phyloP scores from a whole-genome alignment of 1,140 invertebrate species.

The Zaprionus ghesquierei region DNA sequence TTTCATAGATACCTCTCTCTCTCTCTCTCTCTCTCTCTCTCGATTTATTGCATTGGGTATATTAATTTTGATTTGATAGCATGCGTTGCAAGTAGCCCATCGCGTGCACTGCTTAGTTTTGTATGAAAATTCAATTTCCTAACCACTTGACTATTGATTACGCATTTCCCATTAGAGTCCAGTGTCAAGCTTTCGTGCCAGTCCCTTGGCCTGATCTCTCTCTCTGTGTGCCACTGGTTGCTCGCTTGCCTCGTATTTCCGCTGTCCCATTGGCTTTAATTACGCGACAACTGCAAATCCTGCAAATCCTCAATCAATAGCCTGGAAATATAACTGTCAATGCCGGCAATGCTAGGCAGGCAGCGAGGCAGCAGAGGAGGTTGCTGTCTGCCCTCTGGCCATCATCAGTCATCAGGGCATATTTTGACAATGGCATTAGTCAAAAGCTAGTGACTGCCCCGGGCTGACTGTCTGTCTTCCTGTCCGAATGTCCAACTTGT shows the following conservation, averaged over 20 bases:
- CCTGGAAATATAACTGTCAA: conserved; percentile 60
- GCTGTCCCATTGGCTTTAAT: conserved; percentile 67
- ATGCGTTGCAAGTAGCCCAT: not conserved
- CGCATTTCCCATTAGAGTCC: conserved; percentile 46
- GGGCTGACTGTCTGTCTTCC: not conserved
- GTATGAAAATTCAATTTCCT: conserved; percentile 71
- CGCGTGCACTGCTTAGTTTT: conserved; percentile 14
- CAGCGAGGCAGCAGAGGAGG: not conserved
- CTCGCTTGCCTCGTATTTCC: conserved; percentile 62
- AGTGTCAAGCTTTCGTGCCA: conserved; percentile 38
- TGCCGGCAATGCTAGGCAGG: conserved; percentile 12
- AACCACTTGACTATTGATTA: conserved; percentile 69
- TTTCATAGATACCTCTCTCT: no score
- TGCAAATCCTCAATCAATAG: conserved; percentile 63
- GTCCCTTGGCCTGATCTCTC: not conserved
- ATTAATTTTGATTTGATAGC: no score
- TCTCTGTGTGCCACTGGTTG: not conserved
- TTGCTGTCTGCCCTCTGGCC: conserved; percentile 2
- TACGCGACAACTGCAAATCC: conserved; percentile 58
- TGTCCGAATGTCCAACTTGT: not conserved
- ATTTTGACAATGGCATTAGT: conserved; percentile 78
- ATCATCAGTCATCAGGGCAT: conserved; percentile 72
- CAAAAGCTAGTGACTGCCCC: conserved; percentile 26
- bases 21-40: no score
- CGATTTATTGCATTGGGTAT: no score